Percentiles rank a stretch among this genome's conserved stretches.
Evolutionary conservation across 2,888 invertebrate genomes (phyloP).

Genomic region (Leucoptera coffeella): DNA sequence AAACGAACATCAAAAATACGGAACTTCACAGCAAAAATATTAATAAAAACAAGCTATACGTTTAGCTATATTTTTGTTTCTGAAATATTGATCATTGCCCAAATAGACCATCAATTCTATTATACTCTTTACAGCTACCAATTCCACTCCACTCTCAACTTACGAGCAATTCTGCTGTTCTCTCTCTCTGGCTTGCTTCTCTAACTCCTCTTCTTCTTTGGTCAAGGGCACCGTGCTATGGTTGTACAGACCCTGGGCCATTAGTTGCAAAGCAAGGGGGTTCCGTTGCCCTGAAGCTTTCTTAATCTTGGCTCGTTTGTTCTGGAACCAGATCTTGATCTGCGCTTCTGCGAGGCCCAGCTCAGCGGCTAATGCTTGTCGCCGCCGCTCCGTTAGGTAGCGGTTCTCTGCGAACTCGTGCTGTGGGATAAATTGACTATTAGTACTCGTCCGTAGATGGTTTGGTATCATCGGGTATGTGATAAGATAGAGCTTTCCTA

Average conservation of each 20-base stretch:
- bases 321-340: conserved; percentile 97
- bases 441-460: no score
- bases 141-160: no score
- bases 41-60: no score
- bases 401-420: conserved; percentile 90
- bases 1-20: no score
- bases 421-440: conserved; percentile 16
- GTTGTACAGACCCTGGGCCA: conserved; percentile 93
- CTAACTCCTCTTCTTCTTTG: conserved; percentile 67
- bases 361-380: conserved; percentile 87
- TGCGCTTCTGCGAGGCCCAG: conserved; percentile 92
- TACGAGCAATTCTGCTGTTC: conserved; percentile 17
- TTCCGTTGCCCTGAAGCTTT: conserved; percentile 82
- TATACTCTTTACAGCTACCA: neutral
- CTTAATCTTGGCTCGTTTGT: conserved; percentile 95
- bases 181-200: conserved; percentile 42
- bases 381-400: conserved; percentile 85
- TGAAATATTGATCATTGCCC: no score
- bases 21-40: no score
- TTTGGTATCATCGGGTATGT: neutral
- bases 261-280: conserved; percentile 80
- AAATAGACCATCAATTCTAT: no score
- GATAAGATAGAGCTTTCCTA: no score
- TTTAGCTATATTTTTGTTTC: no score
- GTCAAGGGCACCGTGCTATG: conserved; percentile 73